Conservation (phyloP, 2,797 vertebrate species). For the Gymnodraco acuticeps region DNA sequence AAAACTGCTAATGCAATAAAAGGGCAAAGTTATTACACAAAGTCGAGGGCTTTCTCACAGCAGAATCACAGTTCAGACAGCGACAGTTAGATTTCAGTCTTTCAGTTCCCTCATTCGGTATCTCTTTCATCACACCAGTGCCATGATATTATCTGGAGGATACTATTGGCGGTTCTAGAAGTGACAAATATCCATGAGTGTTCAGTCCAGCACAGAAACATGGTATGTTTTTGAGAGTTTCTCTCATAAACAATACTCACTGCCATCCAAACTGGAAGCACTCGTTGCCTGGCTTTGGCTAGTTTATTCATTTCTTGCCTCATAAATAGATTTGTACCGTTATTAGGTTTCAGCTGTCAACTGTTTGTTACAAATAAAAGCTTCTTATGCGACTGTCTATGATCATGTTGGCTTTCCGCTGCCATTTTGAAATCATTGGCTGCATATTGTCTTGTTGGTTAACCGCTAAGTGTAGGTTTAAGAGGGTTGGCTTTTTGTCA, state of each 20-base stretch:
- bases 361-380: constrained; percentile 4
- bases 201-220: constrained; percentile 59
- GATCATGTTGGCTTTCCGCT: constrained; percentile 2
- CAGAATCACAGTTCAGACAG: neutral
- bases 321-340: constrained; percentile 13
- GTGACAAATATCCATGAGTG: constrained; percentile 67
- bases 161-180: constrained; percentile 67
- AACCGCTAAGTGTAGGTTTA: too few species aligned
- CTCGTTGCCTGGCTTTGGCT: constrained; percentile 37
- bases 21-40: too few species aligned
- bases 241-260: constrained; percentile 61
- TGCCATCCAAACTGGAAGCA: constrained; percentile 48
- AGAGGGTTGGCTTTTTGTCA: too few species aligned
- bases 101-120: constrained; percentile 9
- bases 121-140: constrained; percentile 36
- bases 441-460: too few species aligned
- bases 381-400: neutral
- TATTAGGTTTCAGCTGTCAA: constrained; percentile 18
- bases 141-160: constrained; percentile 60
- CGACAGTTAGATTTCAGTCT: too few species aligned
- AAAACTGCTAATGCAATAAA: too few species aligned
- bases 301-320: constrained; percentile 11
- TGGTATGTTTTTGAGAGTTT: constrained; percentile 47
- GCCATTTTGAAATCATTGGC: neutral
- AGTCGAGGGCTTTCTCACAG: neutral